phyloP scores from a whole-genome alignment of 53 echinoderm and acorn worm species.

The Paracentrotus lividus region DNA sequence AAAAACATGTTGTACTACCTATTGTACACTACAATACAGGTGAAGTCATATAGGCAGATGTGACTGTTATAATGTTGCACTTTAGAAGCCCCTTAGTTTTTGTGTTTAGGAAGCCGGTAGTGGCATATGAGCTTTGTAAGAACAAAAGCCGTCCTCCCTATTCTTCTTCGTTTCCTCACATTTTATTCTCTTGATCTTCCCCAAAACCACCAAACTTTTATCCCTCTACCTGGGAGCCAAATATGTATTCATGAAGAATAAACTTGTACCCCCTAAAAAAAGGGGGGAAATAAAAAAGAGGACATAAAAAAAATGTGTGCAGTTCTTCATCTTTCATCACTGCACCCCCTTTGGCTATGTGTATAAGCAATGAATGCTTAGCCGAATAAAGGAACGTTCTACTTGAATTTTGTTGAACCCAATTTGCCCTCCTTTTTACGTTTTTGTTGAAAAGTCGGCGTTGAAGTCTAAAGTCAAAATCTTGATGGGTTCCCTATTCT shows the following conservation, averaged over 20 bases:
- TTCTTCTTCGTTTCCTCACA: conserved; percentile 18
- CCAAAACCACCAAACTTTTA: conserved; percentile 30
- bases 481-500: conserved; percentile 2
- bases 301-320: conserved; percentile 26
- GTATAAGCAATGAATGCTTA: conserved; percentile 64
- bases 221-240: conserved; percentile 6
- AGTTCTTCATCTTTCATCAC: conserved; percentile 35
- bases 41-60: neutral
- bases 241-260: neutral
- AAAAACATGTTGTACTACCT: no score
- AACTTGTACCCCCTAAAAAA: neutral
- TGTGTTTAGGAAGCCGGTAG: neutral
- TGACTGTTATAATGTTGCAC: neutral
- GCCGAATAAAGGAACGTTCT: conserved; percentile 38
- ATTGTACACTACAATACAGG: neutral
- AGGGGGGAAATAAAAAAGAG: neutral
- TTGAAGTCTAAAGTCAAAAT: conserved; percentile 39
- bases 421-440: conserved; percentile 56
- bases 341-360: conserved; percentile 59
- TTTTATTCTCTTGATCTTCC: neutral
- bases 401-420: conserved; percentile 58
- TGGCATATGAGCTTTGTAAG: neutral
- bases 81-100: neutral
- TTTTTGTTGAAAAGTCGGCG: neutral
- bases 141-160: neutral